Conservation (phyloP, 2,113 vertebrate genomes). For the Opisthocomus hoazin region DNA sequence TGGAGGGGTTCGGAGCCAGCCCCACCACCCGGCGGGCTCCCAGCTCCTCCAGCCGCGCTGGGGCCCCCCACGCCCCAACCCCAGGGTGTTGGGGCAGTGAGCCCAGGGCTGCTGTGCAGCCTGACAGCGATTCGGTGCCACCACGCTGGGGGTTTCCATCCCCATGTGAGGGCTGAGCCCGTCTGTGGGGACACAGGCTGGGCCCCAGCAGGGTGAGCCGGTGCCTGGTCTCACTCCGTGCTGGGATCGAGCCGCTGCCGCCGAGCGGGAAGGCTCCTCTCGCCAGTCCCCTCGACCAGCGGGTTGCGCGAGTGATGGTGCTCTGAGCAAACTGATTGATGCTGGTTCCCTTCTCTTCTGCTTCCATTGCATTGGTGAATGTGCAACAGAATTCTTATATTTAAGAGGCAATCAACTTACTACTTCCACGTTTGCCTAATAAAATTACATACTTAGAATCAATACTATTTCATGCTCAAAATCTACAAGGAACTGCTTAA, state of each 20-base stretch:
- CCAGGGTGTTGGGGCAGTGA: rapidly evolving
- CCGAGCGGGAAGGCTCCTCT: background rate
- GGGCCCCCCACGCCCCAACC: rapidly evolving
- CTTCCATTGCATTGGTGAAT: background rate
- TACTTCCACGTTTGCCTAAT: constrained; percentile 35
- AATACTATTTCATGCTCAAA: constrained; percentile 50
- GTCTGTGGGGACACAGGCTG: rapidly evolving
- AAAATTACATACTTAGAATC: constrained; percentile 51
- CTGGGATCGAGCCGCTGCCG: background rate
- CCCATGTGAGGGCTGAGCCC: background rate
- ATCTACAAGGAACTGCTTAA: constrained; percentile 52
- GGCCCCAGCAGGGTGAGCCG: background rate
- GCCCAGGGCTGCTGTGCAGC: background rate
- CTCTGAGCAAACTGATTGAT: background rate
- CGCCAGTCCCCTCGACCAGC: background rate
- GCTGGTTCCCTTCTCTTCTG: background rate
- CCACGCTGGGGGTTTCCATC: background rate
- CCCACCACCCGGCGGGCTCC: background rate
- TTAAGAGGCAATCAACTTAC: constrained; percentile 40
- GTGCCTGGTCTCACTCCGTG: rapidly evolving
- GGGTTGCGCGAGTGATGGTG: background rate
- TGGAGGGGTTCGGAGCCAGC: background rate
- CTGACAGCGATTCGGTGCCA: rapidly evolving
- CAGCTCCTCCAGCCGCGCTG: background rate
- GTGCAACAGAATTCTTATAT: background rate